Base-by-base conservation (phyloP, 2,113 vertebrate species). In the Festucalex cinctus region DNA sequence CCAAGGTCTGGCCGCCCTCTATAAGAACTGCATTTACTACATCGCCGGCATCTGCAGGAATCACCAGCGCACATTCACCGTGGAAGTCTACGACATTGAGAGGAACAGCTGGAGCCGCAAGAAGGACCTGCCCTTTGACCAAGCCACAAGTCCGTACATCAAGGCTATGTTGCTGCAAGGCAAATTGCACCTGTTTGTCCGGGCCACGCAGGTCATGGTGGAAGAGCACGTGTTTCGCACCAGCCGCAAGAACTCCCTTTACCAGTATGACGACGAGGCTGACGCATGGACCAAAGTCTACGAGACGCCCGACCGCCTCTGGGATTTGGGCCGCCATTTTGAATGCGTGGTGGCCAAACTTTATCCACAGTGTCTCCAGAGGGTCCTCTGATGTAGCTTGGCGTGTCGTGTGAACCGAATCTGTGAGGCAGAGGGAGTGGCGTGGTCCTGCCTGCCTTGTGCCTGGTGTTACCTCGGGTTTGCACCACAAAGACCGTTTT, bases 301-400 rank as follows among this genome's bases (percentile, higher is more conserved):
- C 0, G 97, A 98, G 89, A 96, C 96, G 48, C 97, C 98, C 0
- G 98, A 99, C 75, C 94, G 95, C 73, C 95, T 99, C 86, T 99
- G 98, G 98, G 98, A 99, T 91, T 91, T 99, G 48, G 98, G 98
- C 77, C 95, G 98, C 86, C 97, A 98, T 93, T 99, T 98, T 90
- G 98, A 99, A 92, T 99, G 98, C 89, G 95, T 94, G 88, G 96
- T 98, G 86, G 98, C 96, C 93, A 99, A 98, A 91, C 93, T 99
- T 66, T 99, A 99, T 88, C 98, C 98, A n/a, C 98, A 99, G 80
- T 99, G 98, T 98, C 95, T 99, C 87, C 98, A 98, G 92, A 98
- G 98, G 94, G 97, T 99, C 84, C 94, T 99, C 86, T 99, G 92
- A 94, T 76, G 61, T 57, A 37, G 58, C 66, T 54, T 24, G 22